Evolutionary conservation across 2,888 invertebrate genomes (phyloP).

Genomic region (Trissolcus japonicus): DNA sequence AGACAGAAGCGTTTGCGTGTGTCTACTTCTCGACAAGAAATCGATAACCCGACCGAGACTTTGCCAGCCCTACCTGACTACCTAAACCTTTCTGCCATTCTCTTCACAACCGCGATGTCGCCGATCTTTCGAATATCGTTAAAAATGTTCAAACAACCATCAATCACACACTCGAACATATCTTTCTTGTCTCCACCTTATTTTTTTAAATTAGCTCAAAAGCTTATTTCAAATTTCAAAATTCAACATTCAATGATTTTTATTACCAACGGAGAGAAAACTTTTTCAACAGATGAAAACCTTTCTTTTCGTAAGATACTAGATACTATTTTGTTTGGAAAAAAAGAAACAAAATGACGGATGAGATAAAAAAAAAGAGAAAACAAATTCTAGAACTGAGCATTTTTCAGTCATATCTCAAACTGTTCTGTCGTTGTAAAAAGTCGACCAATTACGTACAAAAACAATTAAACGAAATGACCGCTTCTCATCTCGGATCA

Average conservation of each 20-base stretch:
- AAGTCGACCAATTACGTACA: conserved; percentile 73
- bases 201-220: too few relatives aligned
- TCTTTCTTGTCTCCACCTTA: too few relatives aligned
- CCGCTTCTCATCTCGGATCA: conserved; percentile 48
- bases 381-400: too few relatives aligned
- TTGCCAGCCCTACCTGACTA: conserved; percentile 36
- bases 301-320: too few relatives aligned
- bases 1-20: conserved; percentile 56
- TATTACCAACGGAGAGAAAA: too few relatives aligned
- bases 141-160: conserved; percentile 12
- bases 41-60: conserved; percentile 56
- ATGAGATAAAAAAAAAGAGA: too few relatives aligned
- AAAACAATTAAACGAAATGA: conserved; percentile 68
- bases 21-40: conserved; percentile 55
- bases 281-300: too few relatives aligned
- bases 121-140: conserved; percentile 21
- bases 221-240: too few relatives aligned
- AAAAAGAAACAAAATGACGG: too few relatives aligned
- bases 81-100: conserved; percentile 34
- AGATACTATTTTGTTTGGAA: too few relatives aligned
- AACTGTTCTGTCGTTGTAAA: conserved; percentile 61
- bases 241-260: too few relatives aligned
- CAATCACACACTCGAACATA: too few relatives aligned
- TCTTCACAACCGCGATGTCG: conserved; percentile 42
- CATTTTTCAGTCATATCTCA: background rate